Conservation (phyloP, 2,888 invertebrate species). For the Anorthoa munda region DNA sequence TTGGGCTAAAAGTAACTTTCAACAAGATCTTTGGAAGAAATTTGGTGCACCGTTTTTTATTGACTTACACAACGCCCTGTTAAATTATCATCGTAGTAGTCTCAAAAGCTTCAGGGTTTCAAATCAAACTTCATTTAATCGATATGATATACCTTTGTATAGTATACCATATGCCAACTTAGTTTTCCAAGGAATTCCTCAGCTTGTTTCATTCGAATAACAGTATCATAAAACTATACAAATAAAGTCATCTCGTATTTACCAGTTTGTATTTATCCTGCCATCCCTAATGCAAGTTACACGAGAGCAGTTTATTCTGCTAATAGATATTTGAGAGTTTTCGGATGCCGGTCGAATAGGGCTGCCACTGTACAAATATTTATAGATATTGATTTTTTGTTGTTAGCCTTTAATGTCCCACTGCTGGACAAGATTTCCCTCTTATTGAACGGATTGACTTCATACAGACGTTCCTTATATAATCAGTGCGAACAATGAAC, state of each 20-base stretch:
- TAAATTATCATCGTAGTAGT: not conserved
- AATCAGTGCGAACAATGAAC: too few species aligned
- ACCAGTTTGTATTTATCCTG: constrained; percentile 16
- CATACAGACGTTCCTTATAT: too few species aligned
- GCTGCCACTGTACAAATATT: constrained; percentile 11
- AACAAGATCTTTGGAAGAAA: too few species aligned
- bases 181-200: constrained; percentile 8
- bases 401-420: too few species aligned
- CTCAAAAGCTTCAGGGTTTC: not conserved
- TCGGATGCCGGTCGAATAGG: constrained; percentile 34
- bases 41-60: not conserved
- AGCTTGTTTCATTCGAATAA: not conserved
- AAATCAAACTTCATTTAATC: too few species aligned
- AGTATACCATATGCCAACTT: too few species aligned
- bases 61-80: not conserved
- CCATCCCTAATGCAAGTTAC: constrained; percentile 48
- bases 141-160: too few species aligned
- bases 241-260: constrained; percentile 36
- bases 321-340: constrained; percentile 49
- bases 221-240: constrained; percentile 48
- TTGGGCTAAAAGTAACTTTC: not conserved
- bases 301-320: constrained; percentile 44
- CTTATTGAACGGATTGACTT: too few species aligned
- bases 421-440: too few species aligned
- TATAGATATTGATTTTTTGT: not conserved